Evolutionary conservation across 2,888 invertebrate genomes (phyloP).

Genomic region (Tetrapedia diversipes): DNA sequence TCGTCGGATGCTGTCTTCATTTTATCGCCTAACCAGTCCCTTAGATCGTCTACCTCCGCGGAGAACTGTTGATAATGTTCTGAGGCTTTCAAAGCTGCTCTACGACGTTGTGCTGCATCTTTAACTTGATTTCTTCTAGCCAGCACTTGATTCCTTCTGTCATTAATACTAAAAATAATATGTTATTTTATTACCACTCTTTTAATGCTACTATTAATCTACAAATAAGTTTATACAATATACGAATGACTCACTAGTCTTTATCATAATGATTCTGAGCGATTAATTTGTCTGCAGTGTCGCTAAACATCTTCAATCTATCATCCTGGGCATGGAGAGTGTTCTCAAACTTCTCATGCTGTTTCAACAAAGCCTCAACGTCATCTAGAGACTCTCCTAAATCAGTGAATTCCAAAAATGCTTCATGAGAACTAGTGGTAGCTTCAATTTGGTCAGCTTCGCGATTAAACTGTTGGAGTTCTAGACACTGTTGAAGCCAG

Average conservation of each 20-base stretch:
- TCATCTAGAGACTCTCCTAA: constrained; percentile 95
- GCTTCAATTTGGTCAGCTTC: constrained; percentile 99
- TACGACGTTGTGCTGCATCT: constrained; percentile 89
- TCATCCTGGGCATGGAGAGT: constrained; percentile 97
- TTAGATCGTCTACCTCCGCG: constrained; percentile 95
- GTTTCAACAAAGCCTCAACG: constrained; percentile 95
- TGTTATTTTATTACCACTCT: background rate
- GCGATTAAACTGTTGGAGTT: constrained; percentile 95
- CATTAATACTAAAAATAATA: constrained; percentile 85
- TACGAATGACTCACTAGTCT: constrained; percentile 86
- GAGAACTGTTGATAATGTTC: constrained; percentile 96
- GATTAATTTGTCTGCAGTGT: constrained; percentile 92
- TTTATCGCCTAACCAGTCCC: constrained; percentile 96
- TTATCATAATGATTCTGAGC: constrained; percentile 91
- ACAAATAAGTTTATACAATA: background rate
- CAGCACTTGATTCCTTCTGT: constrained; percentile 90
- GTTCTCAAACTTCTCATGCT: constrained; percentile 96
- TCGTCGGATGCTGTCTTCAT: constrained; percentile 95
- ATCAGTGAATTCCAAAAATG: constrained; percentile 94
- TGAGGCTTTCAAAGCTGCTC: constrained; percentile 91
- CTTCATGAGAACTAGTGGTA: constrained; percentile 95
- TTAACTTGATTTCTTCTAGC: constrained; percentile 90
- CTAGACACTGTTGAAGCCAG: constrained; percentile 93
- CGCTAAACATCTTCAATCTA: constrained; percentile 91
- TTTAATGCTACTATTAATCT: background rate